phyloP scores from a whole-genome alignment of 2,797 vertebrate genomes.

The Mormyrus proboscirostris region DNA sequence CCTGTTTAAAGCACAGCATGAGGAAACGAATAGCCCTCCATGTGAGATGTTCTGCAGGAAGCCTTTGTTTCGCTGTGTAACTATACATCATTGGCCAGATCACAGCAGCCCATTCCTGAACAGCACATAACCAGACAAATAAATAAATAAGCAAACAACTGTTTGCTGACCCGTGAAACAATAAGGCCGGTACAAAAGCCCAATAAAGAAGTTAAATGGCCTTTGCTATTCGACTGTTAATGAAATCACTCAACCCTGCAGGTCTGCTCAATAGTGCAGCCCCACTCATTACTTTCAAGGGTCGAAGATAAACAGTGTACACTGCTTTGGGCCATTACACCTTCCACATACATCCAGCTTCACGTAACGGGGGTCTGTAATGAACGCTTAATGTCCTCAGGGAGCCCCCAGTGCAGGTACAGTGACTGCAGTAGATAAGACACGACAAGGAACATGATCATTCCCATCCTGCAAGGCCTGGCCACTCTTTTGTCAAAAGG shows the following conservation, averaged over 20 bases:
- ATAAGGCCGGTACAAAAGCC: constrained; percentile 16
- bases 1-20: not conserved
- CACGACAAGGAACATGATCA: not conserved
- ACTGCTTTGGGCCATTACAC: constrained; percentile 38
- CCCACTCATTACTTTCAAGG: constrained; percentile 36
- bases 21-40: not conserved
- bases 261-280: constrained; percentile 31
- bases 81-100: constrained; percentile 19
- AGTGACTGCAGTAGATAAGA: not conserved
- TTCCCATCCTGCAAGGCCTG: not conserved
- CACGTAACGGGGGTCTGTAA: constrained; percentile 11
- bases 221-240: constrained; percentile 33
- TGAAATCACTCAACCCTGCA: constrained; percentile 34
- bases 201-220: constrained; percentile 9
- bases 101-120: constrained; percentile 20
- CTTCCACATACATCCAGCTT: not conserved
- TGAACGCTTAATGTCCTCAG: not conserved
- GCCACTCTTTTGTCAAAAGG: not conserved
- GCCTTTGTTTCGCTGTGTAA: not conserved
- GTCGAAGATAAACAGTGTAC: constrained; percentile 43
- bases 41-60: not conserved
- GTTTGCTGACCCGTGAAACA: constrained; percentile 34
- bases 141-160: constrained; percentile 32
- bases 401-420: constrained; percentile 1
- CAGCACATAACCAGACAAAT: constrained; percentile 26